Evolutionary conservation across 2,797 vertebrate genomes (phyloP).

Genomic region (Pantherophis vulpinus): DNA sequence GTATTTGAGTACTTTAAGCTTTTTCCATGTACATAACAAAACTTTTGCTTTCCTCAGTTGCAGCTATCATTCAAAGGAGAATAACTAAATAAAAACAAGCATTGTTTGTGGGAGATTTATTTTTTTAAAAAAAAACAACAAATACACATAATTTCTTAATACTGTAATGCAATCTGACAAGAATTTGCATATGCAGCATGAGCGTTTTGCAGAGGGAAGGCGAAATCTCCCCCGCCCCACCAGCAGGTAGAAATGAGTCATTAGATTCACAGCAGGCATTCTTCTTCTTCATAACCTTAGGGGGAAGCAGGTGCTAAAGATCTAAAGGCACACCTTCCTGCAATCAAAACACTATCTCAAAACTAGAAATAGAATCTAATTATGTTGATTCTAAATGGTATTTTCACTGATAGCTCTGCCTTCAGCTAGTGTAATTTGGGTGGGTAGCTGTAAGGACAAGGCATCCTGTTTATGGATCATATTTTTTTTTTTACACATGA

Average conservation of each 20-base stretch:
- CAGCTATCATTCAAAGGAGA: constrained; percentile 23
- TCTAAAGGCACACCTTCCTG: background rate
- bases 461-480: background rate
- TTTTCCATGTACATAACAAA: constrained; percentile 27
- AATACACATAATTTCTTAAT: background rate
- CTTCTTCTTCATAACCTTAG: background rate
- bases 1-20: constrained; percentile 41
- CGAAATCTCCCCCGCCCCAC: background rate
- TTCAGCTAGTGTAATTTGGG: background rate
- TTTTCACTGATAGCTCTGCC: constrained; percentile 20
- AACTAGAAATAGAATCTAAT: constrained; percentile 20
- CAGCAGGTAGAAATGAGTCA: constrained; percentile 28
- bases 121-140: background rate
- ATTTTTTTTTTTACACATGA: background rate
- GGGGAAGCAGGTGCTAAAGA: constrained; percentile 32
- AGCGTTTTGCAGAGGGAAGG: background rate
- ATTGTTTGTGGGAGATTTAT: background rate
- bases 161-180: background rate
- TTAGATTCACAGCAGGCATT: constrained; percentile 30
- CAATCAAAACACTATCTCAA: constrained; percentile 20
- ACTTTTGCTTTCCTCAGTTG: constrained; percentile 18
- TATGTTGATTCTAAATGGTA: background rate
- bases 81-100: background rate
- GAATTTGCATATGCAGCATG: background rate
- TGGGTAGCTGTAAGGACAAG: background rate